Base-by-base conservation (phyloP, 2,113 vertebrate genomes). In the Channa argus region DNA sequence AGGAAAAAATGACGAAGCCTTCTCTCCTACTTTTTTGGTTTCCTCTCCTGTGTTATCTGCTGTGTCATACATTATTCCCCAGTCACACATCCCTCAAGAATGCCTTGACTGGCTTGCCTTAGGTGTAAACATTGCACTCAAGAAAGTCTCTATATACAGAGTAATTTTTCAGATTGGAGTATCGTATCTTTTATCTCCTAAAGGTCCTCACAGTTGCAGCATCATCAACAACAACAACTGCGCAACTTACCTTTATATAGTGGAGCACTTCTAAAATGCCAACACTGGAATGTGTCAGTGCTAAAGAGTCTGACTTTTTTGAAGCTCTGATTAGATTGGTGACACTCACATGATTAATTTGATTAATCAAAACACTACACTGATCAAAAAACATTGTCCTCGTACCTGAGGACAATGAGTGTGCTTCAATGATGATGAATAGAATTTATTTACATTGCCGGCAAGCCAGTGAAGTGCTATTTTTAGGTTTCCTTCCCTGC, bases 281-380 rank as follows among this genome's bases (percentile, higher is more conserved):
- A 90, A 13, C 64, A 68, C 33, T 71, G 80, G 82, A 82, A 87
- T 36, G 52, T 82, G 78, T 72, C 68, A 74, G 55, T 63, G 69
- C 46, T 63, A 15, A 9, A 72, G 76, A 81, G 63, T 53, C 70
- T 88, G 86, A 92, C 88, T 91, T 92, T 93, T 90, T 65, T 83
- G 53, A 80, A 60, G 80, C 60, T 71, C 80, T 86, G 81, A 72
- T 89, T 82, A 80, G 53, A 73, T 73, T 37, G 49, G 55, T 83
- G 79, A 60, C 80, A 69, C 74, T 75, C 51, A 59, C 63, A 9
- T 83, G 76, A 91, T 90, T 84, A 56, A 88, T 89, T 77, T 78
- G 46, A 74, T 56, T 39, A 77, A 24, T 74, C 71, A 79, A 72
- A 89, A 68, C 45, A 71, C 63, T 37, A 56, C 53, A 15, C 50